Percentiles rank a stretch among this genome's conserved stretches.
phyloP scores from a whole-genome alignment of 2,113 vertebrate species.

The Talpa occidentalis region DNA sequence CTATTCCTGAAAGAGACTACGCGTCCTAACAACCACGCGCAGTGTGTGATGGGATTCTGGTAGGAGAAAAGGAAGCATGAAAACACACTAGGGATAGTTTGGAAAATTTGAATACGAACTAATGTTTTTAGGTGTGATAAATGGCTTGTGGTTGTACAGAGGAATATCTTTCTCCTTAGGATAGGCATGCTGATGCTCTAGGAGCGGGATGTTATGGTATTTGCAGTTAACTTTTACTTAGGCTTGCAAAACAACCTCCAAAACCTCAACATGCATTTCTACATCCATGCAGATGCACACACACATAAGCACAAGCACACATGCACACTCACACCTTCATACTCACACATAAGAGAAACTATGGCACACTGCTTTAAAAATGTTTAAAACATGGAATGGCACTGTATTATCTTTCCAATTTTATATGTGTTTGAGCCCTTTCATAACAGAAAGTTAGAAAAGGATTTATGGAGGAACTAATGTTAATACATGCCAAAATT shows the following conservation, averaged over 20 bases:
- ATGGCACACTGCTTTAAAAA: neutral
- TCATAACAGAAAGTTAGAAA: neutral
- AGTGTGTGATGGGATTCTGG: neutral
- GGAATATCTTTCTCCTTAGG: neutral
- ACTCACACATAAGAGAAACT: neutral
- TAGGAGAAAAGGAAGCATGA: neutral
- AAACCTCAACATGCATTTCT: neutral
- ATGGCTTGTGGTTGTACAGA: neutral
- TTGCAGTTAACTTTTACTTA: conserved; percentile 27
- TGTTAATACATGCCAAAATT: neutral
- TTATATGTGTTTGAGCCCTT: neutral
- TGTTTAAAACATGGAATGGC: neutral
- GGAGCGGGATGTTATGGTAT: neutral
- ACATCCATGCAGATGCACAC: neutral
- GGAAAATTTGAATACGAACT: neutral
- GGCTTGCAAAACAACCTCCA: neutral
- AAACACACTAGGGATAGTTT: neutral
- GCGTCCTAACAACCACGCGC: neutral
- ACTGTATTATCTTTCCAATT: neutral
- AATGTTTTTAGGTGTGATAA: neutral
- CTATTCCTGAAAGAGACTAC: neutral
- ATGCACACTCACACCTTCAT: neutral
- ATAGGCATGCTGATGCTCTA: neutral
- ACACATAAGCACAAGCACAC: neutral
- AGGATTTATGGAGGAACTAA: neutral